A percentile compares a stretch with the other conserved stretches of the same genome.
Conservation (phyloP, 2,113 vertebrate genomes). For the Ophthalmolycus amberensis region DNA sequence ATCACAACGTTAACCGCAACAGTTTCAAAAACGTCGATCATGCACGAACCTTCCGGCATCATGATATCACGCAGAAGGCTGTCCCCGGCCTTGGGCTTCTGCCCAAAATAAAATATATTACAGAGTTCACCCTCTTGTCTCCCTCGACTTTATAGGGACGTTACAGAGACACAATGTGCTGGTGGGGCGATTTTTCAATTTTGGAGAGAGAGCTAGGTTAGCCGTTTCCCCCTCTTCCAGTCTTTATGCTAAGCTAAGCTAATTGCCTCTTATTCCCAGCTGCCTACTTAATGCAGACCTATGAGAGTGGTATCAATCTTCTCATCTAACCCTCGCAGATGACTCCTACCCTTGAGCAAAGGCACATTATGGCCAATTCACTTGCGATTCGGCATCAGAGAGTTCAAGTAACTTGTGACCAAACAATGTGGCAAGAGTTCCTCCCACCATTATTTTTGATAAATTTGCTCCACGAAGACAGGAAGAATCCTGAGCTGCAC, state of each 20-base stretch:
- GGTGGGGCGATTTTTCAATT: not conserved
- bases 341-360: not conserved
- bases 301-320: not conserved
- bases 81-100: not conserved
- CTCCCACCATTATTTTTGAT: not conserved
- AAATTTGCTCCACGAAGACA: not conserved
- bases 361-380: not conserved
- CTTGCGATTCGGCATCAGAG: not conserved
- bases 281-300: not conserved
- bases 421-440: not conserved
- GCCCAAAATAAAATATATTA: not conserved
- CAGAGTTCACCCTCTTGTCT: not conserved
- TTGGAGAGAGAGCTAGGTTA: not conserved
- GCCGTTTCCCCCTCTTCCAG: not conserved
- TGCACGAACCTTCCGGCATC: not conserved
- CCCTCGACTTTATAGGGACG: not conserved
- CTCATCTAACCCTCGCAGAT: not conserved
- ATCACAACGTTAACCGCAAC: too few species aligned
- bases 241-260: not conserved
- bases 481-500: not conserved
- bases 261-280: not conserved
- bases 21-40: too few species aligned
- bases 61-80: not conserved
- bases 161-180: not conserved
- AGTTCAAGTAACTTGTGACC: not conserved